phyloP scores from a whole-genome alignment of 2,888 invertebrate species.

The Melanostoma mellinum region DNA sequence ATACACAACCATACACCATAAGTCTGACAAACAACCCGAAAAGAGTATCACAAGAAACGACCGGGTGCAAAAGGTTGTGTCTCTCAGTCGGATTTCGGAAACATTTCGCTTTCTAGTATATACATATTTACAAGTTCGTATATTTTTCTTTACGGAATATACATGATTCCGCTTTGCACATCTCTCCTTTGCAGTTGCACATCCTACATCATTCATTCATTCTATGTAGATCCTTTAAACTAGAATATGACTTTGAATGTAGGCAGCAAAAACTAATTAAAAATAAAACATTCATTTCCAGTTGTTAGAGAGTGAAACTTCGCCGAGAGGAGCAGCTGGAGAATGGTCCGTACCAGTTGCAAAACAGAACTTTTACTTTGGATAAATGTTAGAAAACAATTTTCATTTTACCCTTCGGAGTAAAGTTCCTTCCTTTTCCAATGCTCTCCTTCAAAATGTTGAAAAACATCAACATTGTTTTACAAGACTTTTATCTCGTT shows the following conservation, averaged over 20 bases:
- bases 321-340: slow-evolving; percentile 3
- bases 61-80: too few species aligned
- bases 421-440: slow-evolving; percentile 1
- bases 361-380: slow-evolving; percentile 60
- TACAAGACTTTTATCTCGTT: slow-evolving; percentile 66
- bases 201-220: slow-evolving; percentile 1
- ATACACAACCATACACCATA: too few species aligned
- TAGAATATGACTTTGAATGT: slow-evolving; percentile 30
- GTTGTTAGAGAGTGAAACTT: slow-evolving; percentile 55
- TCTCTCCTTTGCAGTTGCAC: background rate
- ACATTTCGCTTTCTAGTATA: too few species aligned
- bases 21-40: too few species aligned
- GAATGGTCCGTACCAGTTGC: slow-evolving; percentile 31
- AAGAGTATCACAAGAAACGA: too few species aligned
- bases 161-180: too few species aligned
- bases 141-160: too few species aligned
- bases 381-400: slow-evolving; percentile 56
- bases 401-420: slow-evolving; percentile 24
- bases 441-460: slow-evolving; percentile 1
- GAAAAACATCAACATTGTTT: slow-evolving; percentile 65
- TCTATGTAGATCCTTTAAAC: slow-evolving; percentile 27
- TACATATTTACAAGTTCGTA: too few species aligned
- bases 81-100: too few species aligned
- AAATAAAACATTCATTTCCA: slow-evolving; percentile 72
- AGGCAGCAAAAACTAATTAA: slow-evolving; percentile 68